Base-by-base conservation (phyloP, 2,888 invertebrate species). In the Lithophane semibrunnea region DNA sequence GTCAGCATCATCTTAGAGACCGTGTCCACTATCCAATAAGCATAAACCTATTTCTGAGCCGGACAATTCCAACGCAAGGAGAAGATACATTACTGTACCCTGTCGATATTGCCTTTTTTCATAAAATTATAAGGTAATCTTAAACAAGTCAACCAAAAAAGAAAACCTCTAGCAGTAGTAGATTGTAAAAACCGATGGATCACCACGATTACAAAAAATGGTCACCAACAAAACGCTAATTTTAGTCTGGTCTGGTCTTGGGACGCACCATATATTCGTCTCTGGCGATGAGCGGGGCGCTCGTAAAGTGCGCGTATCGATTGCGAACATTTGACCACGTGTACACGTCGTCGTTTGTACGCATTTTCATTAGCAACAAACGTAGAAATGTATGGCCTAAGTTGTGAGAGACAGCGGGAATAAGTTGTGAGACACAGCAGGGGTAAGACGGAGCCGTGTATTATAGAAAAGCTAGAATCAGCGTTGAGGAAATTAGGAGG, bases 291-390 rank as follows among this genome's bases (percentile, higher is more conserved):
- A 76, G 79, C 70, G 42, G 69, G 52, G 60, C 58, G 77, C 78
- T 88, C 86, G 82, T 89, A 89, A 91, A 86, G 77, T 88, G 77
- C 75, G 75, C 83, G 84, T 83, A 89, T 90, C 83, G 88, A 90
- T 90, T 87, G 88, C 88, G 86, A 88, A 85, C 87, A 80, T 76
- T 86, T 73, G 85, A 80, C 85, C 90, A 87, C 88, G 88, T 88
- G 89, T 88, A 85, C 84, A 81, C 81, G 86, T 83, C 81, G 86
- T 83, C 83, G 89, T 85, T 88, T 86, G 88, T 88, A 87, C 86
- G 90, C 88, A 88, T 89, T 90, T 90, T 91, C 92, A 92, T 92
- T 93, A 92, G 89, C 86, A 82, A 84, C 85, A 86, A 88, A 87
- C 83, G 85, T 82, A 83, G 77, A 77, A 73, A 82, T 70, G 70